These are phyloP conservation scores for Trachelus iudaicus DNA, from an alignment of 2,888 invertebrate genomes.

Conservation along the genomic window DNA sequence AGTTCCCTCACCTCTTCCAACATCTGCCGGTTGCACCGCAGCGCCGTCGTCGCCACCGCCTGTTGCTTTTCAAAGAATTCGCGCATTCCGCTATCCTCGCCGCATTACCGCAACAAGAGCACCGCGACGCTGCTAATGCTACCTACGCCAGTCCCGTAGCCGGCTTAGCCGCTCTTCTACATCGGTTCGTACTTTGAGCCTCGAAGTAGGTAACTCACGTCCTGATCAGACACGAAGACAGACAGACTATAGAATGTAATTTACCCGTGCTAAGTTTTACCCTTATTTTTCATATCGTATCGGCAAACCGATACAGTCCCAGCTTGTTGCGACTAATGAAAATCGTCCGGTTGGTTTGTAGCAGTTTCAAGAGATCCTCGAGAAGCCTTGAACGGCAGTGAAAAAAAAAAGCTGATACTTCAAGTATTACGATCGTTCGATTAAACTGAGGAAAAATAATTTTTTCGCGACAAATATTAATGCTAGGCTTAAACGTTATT, in stretches of 20 bases:
- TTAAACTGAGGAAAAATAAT: neutral
- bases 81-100: slow-evolving; percentile 43
- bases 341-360: neutral
- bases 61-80: slow-evolving; percentile 37
- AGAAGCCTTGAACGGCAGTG: neutral
- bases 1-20: slow-evolving; percentile 49
- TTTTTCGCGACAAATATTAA: neutral
- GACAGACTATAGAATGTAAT: neutral
- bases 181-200: too few species aligned
- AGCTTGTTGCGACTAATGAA: neutral
- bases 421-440: neutral
- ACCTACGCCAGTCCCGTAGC: slow-evolving; percentile 31
- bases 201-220: neutral
- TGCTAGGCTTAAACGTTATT: neutral
- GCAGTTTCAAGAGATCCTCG: too few species aligned
- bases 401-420: neutral
- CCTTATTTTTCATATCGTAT: neutral
- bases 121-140: slow-evolving; percentile 41
- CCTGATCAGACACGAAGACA: neutral
- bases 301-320: neutral
- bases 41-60: slow-evolving; percentile 18
- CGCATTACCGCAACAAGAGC: slow-evolving; percentile 38
- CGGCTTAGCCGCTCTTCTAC: neutral
- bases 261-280: neutral
- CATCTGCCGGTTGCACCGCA: slow-evolving; percentile 34